Evolutionary conservation across 1,140 invertebrate genomes (phyloP), one percentile per base, ranked within the genome.

Genomic region (Megathymus violae): DNA sequence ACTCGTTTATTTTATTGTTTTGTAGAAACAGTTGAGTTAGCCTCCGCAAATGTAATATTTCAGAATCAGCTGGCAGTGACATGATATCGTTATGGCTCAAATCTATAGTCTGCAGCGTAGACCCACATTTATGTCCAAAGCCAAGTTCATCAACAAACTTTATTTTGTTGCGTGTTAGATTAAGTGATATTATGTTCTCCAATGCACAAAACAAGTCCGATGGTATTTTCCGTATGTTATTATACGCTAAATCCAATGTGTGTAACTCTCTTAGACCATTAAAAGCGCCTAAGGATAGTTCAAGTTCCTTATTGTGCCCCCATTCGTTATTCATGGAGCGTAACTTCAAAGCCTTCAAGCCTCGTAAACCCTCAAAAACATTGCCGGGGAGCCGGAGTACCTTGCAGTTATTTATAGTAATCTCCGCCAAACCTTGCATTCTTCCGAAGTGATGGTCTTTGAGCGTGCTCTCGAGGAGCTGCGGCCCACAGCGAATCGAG

Each of bases 91-190:
- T 96, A 58, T 93, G 87, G 40, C 95, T 96, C 6, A 96, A 74
- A 76, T 97, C 95, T 19, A 97, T 88, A 9, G 93, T 92, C 54
- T 94, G 92, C 41, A 96, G 76, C 63, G 95, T 95, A 67, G 83
- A 92, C 59, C 89, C 85, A 69, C 89, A 91, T 69, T 86, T 91
- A 61, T 93, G 92, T 11, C 93, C 89, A 75, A 95, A 93, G 0
- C 95, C 95, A 36, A 96, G 85, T 62, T 94, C 93, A 31, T 94
- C 93, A 0, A 95, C 91, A 54, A 95, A 94, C 22, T 92, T 92
- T 44, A 97, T 93, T 68, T 93, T 93, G 81, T 97, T 96, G 27
- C 92, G 92, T 15, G 95, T 96, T 50, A 96, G 91, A 85, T 97
- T 97, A 0, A 97, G 91, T 44, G 94, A 91, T 75, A 95, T 94